These are phyloP conservation scores for Adrianichthys oophorus DNA, from an alignment of 2,797 vertebrate species.

Conservation along the genomic window DNA sequence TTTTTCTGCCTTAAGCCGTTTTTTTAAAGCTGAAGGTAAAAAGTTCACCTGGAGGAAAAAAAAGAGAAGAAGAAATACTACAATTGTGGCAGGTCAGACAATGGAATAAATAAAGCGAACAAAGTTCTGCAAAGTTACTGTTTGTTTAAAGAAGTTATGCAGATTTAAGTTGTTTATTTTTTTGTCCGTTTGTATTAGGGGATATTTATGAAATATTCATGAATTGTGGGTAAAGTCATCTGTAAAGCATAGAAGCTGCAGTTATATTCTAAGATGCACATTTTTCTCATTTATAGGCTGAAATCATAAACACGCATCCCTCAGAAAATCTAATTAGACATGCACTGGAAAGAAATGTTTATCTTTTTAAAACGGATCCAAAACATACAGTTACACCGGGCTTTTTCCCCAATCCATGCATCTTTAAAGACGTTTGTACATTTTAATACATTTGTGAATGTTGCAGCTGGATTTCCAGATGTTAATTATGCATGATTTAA, in stretches of 20 bases:
- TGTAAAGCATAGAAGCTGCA: conserved; percentile 22
- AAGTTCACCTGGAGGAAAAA: too few species aligned
- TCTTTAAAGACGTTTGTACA: conserved; percentile 60
- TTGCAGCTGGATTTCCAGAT: conserved; percentile 65
- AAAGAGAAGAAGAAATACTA: too few species aligned
- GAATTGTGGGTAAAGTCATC: conserved; percentile 1
- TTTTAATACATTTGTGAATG: conserved; percentile 61
- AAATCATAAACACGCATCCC: conserved; percentile 8
- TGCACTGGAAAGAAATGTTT: conserved; percentile 54
- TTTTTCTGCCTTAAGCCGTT: background rate
- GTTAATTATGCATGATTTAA: conserved; percentile 37
- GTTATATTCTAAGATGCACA: conserved; percentile 10
- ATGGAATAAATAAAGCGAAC: too few species aligned
- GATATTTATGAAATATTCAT: too few species aligned
- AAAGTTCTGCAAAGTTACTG: too few species aligned
- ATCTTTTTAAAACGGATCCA: conserved; percentile 24
- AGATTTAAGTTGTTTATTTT: too few species aligned
- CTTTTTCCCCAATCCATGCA: conserved; percentile 35
- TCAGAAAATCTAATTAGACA: conserved; percentile 13
- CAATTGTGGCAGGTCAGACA: too few species aligned
- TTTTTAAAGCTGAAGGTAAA: too few species aligned
- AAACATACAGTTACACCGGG: conserved; percentile 15
- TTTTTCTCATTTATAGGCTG: background rate
- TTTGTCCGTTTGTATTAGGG: too few species aligned
- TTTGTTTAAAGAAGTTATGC: too few species aligned